phyloP scores from a whole-genome alignment of 2,113 vertebrate genomes.

The Nycticryphes semicollaris region DNA sequence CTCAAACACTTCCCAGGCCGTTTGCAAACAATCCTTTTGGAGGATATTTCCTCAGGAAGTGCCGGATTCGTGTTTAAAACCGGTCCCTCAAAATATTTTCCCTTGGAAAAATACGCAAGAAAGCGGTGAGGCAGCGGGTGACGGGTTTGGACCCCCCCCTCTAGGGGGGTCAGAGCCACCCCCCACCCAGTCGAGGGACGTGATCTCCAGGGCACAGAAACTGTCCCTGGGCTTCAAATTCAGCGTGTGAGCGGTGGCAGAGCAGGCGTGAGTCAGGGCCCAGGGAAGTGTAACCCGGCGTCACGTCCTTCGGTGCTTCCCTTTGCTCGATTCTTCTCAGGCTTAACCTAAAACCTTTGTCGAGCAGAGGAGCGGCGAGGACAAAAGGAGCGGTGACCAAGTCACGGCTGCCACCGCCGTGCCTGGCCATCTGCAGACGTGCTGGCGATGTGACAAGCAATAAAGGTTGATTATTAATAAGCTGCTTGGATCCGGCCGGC shows the following conservation, averaged over 20 bases:
- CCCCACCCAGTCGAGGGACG: neutral
- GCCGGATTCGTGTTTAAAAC: neutral
- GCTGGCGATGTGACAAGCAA: neutral
- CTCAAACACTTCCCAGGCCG: neutral
- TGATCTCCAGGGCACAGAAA: neutral
- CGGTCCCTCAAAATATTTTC: neutral
- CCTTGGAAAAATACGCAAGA: neutral
- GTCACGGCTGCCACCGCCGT: neutral
- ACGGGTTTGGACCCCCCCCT: neutral
- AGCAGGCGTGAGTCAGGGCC: neutral
- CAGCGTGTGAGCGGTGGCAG: rapidly evolving
- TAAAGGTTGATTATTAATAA: conserved; percentile 19
- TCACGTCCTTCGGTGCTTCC: neutral
- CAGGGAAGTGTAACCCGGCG: neutral
- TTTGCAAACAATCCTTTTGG: neutral
- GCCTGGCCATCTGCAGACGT: neutral
- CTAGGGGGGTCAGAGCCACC: neutral
- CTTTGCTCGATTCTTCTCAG: neutral
- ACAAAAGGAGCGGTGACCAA: neutral
- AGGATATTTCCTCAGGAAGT: neutral
- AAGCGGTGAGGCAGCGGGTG: neutral
- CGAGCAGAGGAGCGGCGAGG: rapidly evolving
- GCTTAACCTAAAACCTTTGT: neutral
- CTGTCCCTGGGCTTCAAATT: neutral
- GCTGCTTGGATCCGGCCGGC: neutral